Evolutionary conservation across 1,140 invertebrate species (phyloP).

Genomic region (Drosophila baimaii): DNA sequence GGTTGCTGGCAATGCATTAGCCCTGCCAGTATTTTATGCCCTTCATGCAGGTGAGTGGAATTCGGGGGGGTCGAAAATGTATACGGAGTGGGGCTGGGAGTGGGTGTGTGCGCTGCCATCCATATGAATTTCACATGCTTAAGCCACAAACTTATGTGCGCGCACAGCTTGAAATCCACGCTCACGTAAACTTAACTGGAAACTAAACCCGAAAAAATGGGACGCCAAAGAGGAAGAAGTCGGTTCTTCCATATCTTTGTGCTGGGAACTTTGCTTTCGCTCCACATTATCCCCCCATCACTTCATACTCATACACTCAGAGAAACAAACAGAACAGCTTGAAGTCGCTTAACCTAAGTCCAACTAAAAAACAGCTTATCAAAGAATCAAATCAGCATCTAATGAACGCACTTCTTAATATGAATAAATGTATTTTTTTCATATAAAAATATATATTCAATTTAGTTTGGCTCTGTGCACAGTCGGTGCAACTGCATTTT

Average conservation of each 20-base stretch:
- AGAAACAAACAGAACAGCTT: too few species aligned
- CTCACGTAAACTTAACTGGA: conserved; percentile 78
- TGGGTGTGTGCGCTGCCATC: conserved; percentile 34
- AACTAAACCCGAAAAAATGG: conserved; percentile 59
- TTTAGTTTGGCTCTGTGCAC: neutral
- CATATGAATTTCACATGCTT: conserved; percentile 81
- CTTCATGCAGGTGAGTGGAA: conserved; percentile 29
- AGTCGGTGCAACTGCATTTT: conserved; percentile 30
- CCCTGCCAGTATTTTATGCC: conserved; percentile 62
- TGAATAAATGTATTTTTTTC: too few species aligned
- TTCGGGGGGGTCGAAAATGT: neutral
- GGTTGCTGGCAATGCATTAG: conserved; percentile 72
- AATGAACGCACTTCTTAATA: too few species aligned
- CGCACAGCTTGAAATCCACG: conserved; percentile 79
- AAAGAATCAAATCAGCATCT: too few species aligned
- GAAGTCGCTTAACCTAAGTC: too few species aligned
- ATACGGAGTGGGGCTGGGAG: neutral
- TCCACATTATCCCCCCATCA: neutral
- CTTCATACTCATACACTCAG: neutral
- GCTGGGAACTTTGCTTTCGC: conserved; percentile 45
- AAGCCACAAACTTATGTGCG: conserved; percentile 80
- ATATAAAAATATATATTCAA: too few species aligned
- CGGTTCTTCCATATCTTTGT: conserved; percentile 15
- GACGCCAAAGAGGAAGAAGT: conserved; percentile 16
- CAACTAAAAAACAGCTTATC: too few species aligned